Evolutionary conservation across 2,888 invertebrate species (phyloP).

Genomic region (Yponomeuta plumbellus): DNA sequence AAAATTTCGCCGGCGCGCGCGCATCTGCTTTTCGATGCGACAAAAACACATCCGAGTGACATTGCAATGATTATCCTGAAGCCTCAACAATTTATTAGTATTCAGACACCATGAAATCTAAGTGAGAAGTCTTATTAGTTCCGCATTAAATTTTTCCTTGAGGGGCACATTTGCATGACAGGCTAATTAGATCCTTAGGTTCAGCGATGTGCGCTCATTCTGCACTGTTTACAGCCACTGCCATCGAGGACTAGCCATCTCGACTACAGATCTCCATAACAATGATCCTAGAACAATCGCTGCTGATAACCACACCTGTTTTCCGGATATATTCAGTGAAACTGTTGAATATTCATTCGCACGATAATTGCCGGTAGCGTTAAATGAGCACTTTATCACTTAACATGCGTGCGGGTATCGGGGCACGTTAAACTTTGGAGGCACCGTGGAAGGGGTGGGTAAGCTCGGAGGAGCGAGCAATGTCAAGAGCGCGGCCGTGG

Average conservation of each 20-base stretch:
- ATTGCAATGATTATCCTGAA: background rate
- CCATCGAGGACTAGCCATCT: slow-evolving; percentile 37
- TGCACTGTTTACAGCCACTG: slow-evolving; percentile 39
- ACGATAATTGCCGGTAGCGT: slow-evolving; percentile 30
- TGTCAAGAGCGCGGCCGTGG: slow-evolving; percentile 53
- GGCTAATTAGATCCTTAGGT: slow-evolving; percentile 54
- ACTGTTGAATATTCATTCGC: slow-evolving; percentile 52
- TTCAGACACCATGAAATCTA: background rate
- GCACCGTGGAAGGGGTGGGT: slow-evolving; percentile 7
- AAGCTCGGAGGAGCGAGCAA: slow-evolving; percentile 32
- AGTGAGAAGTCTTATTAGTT: slow-evolving; percentile 2
- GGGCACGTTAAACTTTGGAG: slow-evolving; percentile 14
- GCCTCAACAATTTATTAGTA: background rate
- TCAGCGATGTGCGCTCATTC: slow-evolving; percentile 55
- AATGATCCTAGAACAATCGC: slow-evolving; percentile 62
- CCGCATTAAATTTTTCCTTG: slow-evolving; percentile 23
- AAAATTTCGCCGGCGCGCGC: slow-evolving; percentile 33
- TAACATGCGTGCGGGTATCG: background rate
- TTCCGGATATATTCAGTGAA: slow-evolving; percentile 47
- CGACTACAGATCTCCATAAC: slow-evolving; percentile 54
- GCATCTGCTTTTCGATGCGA: slow-evolving; percentile 9
- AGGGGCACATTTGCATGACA: slow-evolving; percentile 43
- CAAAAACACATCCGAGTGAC: background rate
- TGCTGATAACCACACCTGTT: slow-evolving; percentile 46
- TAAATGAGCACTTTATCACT: slow-evolving; percentile 14